phyloP scores from a whole-genome alignment of 2,888 invertebrate species.

The Metopia argyrocephala region DNA sequence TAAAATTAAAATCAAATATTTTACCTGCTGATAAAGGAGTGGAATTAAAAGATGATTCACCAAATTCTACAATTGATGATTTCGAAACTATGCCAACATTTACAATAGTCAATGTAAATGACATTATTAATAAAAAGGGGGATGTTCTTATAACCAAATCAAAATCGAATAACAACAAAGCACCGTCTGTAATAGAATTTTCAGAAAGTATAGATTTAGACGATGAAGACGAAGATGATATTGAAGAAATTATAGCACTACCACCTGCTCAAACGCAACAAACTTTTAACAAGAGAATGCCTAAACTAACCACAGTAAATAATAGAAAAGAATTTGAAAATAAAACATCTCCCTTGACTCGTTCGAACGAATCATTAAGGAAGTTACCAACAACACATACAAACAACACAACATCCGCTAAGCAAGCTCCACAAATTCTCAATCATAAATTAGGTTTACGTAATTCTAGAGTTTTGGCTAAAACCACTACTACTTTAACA shows the following conservation, averaged over 20 bases:
- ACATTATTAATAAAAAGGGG: conserved; percentile 77
- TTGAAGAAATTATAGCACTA: background rate
- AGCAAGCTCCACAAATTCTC: conserved; percentile 56
- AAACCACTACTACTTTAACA: conserved; percentile 33
- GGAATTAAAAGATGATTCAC: conserved; percentile 57
- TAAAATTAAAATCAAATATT: conserved; percentile 35
- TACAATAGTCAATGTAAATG: conserved; percentile 78
- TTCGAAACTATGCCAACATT: conserved; percentile 77
- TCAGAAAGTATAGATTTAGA: conserved; percentile 60
- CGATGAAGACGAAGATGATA: conserved; percentile 52
- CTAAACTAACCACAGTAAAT: conserved; percentile 23
- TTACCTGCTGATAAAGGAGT: conserved; percentile 18
- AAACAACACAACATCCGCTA: background rate
- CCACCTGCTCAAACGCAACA: conserved; percentile 33
- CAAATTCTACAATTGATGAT: conserved; percentile 70
- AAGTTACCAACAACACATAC: background rate
- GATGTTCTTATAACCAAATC: conserved; percentile 72
- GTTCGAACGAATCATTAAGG: conserved; percentile 46
- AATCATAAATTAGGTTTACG: conserved; percentile 56
- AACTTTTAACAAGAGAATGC: conserved; percentile 67
- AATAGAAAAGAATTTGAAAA: conserved; percentile 53
- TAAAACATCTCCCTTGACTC: conserved; percentile 52
- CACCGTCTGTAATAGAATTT: conserved; percentile 41
- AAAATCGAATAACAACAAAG: conserved; percentile 33
- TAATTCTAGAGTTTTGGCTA: conserved; percentile 38